Evolutionary conservation across 2,797 vertebrate species (phyloP), one percentile per base, ranked within the genome.

Genomic region (Falco novaeseelandiae): DNA sequence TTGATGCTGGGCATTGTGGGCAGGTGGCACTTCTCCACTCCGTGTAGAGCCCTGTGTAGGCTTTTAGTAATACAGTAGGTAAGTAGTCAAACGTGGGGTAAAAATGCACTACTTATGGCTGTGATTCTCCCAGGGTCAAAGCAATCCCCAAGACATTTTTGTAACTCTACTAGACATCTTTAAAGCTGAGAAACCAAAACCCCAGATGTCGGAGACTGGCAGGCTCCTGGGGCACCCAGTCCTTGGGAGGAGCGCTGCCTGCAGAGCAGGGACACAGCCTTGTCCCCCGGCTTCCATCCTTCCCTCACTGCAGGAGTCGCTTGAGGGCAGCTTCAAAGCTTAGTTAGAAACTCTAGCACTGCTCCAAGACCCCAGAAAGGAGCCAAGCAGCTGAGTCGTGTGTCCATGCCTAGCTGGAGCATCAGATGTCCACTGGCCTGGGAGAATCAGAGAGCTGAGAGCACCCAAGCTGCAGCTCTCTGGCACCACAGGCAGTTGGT

Each of bases 401-500:
- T 59, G 61, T 27, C 51, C 0, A 0, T 82, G 36, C 21, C 34
- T 72, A 80, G 42, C 5, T 11, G 19, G 36, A 61, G 42, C 40
- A 14, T 40, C 14, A 40, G 40, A 40, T 40, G 40, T 40, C 40
- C 40, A 40, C 40, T 14, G 40, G 62, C 34, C 49, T 30, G 6
- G 23, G n/a, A 78, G n/a, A 20, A 12, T 58, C n/a, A 23, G 55
- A 71, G 29, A 65, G 21, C 59, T 0, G 0, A 88, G 40, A 59
- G n/a, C 49, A 51, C 20, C 54, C 9, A 18, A 58, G 32, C 22
- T 36, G 32, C 72, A 44, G n/a, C 12, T 62, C 25, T 44, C 18
- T n/a, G 32, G 10, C n/a, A 73, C 54, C 8, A 3, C 0, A 0
- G 66, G 58, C 48, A 61, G 22, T 23, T 70, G 57, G 8, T 52